A percentile compares a stretch with the other conserved stretches of the same genome.
phyloP scores from a whole-genome alignment of 2,797 vertebrate genomes.

The Gallinago solitaria region DNA sequence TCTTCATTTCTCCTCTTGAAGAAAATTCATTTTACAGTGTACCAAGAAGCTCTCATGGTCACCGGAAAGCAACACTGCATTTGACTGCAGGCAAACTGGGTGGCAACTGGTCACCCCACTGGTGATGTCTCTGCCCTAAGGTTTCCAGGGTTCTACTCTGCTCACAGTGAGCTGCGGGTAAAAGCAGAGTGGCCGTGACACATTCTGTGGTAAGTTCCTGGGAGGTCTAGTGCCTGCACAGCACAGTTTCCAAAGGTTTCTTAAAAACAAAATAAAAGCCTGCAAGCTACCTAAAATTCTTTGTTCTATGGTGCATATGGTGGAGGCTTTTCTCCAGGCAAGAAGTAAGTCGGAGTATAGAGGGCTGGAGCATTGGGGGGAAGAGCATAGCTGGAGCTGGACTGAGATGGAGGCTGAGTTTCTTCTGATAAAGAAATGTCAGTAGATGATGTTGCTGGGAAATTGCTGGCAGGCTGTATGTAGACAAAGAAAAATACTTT shows the following conservation, averaged over 20 bases:
- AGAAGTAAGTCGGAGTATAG: slow-evolving; percentile 78
- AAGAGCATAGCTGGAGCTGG: slow-evolving; percentile 79
- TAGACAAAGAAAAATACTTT: slow-evolving; percentile 50
- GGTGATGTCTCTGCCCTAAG: neutral
- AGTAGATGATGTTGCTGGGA: slow-evolving; percentile 76
- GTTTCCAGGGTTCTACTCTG: neutral
- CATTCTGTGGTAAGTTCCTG: neutral
- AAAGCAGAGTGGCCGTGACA: neutral
- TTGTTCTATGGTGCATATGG: slow-evolving; percentile 87
- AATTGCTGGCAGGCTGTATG: slow-evolving; percentile 82
- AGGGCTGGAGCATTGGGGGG: slow-evolving; percentile 83
- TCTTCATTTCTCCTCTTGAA: neutral
- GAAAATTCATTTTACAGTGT: neutral
- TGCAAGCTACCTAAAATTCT: neutral
- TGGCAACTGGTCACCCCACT: neutral
- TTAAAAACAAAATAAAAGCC: neutral
- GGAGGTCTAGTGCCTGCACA: neutral
- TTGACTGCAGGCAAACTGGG: neutral
- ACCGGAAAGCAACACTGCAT: neutral
- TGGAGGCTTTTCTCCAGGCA: slow-evolving; percentile 91
- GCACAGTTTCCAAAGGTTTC: slow-evolving; percentile 1
- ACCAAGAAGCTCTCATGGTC: neutral
- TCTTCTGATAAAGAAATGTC: slow-evolving; percentile 78
- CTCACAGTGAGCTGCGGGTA: neutral
- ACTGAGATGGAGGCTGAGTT: slow-evolving; percentile 78